These are phyloP conservation scores for Nothoprocta perdicaria DNA, from an alignment of 2,113 vertebrate species.

Conservation along the genomic window DNA sequence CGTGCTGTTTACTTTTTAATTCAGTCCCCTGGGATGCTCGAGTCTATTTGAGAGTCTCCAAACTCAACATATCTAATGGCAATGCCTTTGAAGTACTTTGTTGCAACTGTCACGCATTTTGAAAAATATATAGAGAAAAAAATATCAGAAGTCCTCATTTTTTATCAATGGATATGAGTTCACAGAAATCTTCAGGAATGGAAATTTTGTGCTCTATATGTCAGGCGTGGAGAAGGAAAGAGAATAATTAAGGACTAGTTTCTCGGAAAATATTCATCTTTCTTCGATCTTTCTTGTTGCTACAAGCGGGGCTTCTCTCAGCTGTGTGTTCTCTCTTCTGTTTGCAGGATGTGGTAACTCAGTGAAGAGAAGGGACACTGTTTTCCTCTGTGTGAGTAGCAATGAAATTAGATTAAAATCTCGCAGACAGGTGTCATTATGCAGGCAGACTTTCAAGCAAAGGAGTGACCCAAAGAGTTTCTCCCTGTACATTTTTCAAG, in stretches of 20 bases:
- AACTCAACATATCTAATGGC: slow-evolving; percentile 56
- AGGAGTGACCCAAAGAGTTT: slow-evolving; percentile 47
- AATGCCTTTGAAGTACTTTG: slow-evolving; percentile 61
- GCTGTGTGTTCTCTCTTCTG: neutral
- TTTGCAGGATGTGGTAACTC: slow-evolving; percentile 33
- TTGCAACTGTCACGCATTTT: slow-evolving; percentile 24
- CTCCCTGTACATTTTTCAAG: slow-evolving; percentile 37
- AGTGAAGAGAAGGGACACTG: neutral
- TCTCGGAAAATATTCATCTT: neutral
- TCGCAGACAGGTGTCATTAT: slow-evolving; percentile 25
- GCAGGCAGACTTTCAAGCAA: slow-evolving; percentile 24
- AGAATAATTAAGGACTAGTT: slow-evolving; percentile 13
- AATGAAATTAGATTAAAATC: slow-evolving; percentile 43
- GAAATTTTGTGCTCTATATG: neutral
- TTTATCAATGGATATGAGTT: slow-evolving; percentile 33
- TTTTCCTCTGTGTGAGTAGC: neutral
- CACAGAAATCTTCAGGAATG: neutral
- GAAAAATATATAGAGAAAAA: slow-evolving; percentile 27
- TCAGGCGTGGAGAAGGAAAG: neutral
- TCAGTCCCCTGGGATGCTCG: slow-evolving; percentile 51
- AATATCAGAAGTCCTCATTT: slow-evolving; percentile 41
- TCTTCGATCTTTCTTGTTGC: neutral
- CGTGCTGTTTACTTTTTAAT: slow-evolving; percentile 73
- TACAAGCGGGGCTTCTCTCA: neutral
- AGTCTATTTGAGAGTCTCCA: slow-evolving; percentile 49